Percentiles rank a stretch among this genome's conserved stretches.
These are phyloP conservation scores for Drosophila punjabiensis DNA, from an alignment of 1,140 invertebrate species.

Conservation along the genomic window DNA sequence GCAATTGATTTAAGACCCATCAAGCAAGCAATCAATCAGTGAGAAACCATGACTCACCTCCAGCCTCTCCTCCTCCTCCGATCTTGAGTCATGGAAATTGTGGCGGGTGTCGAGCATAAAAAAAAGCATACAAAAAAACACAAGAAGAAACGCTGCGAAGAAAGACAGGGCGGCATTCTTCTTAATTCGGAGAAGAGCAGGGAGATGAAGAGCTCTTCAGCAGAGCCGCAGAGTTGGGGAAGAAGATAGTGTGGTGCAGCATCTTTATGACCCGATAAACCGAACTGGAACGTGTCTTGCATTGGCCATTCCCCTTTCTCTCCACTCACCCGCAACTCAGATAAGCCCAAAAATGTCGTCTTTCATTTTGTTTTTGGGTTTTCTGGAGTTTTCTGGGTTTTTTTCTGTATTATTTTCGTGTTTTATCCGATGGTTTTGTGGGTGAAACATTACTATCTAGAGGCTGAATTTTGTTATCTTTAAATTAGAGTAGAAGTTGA, in stretches of 20 bases:
- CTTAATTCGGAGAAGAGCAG: neutral
- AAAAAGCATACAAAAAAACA: neutral
- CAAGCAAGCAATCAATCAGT: conserved; percentile 21
- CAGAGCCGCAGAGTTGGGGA: neutral
- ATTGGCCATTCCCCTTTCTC: neutral
- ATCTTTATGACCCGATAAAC: conserved; percentile 27
- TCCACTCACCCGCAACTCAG: conserved; percentile 10
- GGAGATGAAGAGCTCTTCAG: neutral
- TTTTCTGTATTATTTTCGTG: neutral
- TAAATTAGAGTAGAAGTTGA: neutral
- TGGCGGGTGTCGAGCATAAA: conserved; percentile 27
- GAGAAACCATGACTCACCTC: conserved; percentile 15
- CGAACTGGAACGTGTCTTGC: conserved; percentile 24
- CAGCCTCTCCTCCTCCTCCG: neutral
- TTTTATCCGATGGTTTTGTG: neutral
- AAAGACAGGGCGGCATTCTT: conserved; percentile 9
- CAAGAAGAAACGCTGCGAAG: conserved; percentile 3
- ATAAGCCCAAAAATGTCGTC: conserved; percentile 8
- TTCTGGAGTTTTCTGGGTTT: neutral
- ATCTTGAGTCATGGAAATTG: conserved; percentile 33
- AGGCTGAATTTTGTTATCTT: neutral
- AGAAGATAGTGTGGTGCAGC: conserved; percentile 14
- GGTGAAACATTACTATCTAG: neutral
- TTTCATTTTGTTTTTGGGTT: conserved; percentile 7
- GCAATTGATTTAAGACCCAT: conserved; percentile 8